Evolutionary conservation across 1,140 invertebrate species (phyloP).

Genomic region (Diuraphis noxia): DNA sequence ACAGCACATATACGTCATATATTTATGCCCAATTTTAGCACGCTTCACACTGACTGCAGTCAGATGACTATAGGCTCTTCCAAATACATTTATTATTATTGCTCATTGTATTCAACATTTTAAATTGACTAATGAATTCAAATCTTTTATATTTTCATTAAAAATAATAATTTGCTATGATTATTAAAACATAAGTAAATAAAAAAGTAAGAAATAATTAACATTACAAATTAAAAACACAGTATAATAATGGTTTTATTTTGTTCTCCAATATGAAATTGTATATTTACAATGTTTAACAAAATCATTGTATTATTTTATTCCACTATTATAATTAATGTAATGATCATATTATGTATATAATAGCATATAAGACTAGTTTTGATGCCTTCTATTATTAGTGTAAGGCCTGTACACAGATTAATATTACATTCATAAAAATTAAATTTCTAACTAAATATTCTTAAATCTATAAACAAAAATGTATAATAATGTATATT

Average conservation of each 20-base stretch:
- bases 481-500: constrained; percentile 37
- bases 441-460: constrained; percentile 31
- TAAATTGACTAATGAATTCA: neutral
- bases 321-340: neutral
- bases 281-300: constrained; percentile 39
- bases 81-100: neutral
- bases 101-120: neutral
- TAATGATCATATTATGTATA: constrained; percentile 7
- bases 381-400: constrained; percentile 40
- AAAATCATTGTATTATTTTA: constrained; percentile 18
- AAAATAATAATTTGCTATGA: neutral
- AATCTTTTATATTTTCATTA: neutral
- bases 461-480: constrained; percentile 36
- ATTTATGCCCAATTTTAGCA: neutral
- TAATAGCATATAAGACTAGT: constrained; percentile 41
- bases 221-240: constrained; percentile 14
- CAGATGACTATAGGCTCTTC: neutral
- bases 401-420: constrained; percentile 35
- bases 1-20: neutral
- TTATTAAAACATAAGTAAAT: neutral
- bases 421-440: constrained; percentile 47
- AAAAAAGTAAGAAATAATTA: neutral
- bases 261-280: constrained; percentile 2
- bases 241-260: constrained; percentile 44
- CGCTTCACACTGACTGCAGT: neutral